Evolutionary conservation across 53 echinoderm and acorn worm species (phyloP).

Genomic region (Stichopus horrens): DNA sequence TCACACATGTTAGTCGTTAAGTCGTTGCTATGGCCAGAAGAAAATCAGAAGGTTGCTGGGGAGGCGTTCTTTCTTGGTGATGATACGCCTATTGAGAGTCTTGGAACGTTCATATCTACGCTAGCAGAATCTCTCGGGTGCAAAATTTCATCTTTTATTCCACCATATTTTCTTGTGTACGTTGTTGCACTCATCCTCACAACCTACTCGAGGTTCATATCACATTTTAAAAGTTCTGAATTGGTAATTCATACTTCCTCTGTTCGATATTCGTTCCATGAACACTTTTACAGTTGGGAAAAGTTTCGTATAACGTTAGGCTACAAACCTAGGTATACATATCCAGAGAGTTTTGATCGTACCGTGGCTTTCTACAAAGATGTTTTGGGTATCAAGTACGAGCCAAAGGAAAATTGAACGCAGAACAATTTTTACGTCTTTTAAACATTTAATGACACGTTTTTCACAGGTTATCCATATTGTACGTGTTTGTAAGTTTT

Average conservation of each 20-base stretch:
- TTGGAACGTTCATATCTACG: constrained; percentile 53
- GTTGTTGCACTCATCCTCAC: constrained; percentile 52
- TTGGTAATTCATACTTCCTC: constrained; percentile 35
- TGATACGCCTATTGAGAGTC: constrained; percentile 57
- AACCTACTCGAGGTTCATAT: constrained; percentile 51
- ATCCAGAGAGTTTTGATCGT: constrained; percentile 52
- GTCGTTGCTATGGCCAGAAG: constrained; percentile 36
- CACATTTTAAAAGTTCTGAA: constrained; percentile 40
- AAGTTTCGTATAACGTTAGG: constrained; percentile 44
- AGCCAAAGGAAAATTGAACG: constrained; percentile 3
- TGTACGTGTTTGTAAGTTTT: no score
- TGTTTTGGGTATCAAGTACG: not conserved
- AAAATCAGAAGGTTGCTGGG: constrained; percentile 31
- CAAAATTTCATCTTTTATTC: constrained; percentile 31
- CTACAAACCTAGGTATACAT: constrained; percentile 61
- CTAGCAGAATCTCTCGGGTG: constrained; percentile 44
- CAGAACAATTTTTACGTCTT: not conserved
- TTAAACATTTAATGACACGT: no score
- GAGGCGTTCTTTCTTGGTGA: constrained; percentile 67
- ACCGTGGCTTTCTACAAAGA: constrained; percentile 56
- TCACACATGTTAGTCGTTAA: constrained; percentile 59
- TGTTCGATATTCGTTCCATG: constrained; percentile 43
- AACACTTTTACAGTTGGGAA: constrained; percentile 49
- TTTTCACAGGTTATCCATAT: no score
- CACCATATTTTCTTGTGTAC: constrained; percentile 65